phyloP scores from a whole-genome alignment of 2,113 vertebrate genomes.

The Sinocyclocheilus anophthalmus region DNA sequence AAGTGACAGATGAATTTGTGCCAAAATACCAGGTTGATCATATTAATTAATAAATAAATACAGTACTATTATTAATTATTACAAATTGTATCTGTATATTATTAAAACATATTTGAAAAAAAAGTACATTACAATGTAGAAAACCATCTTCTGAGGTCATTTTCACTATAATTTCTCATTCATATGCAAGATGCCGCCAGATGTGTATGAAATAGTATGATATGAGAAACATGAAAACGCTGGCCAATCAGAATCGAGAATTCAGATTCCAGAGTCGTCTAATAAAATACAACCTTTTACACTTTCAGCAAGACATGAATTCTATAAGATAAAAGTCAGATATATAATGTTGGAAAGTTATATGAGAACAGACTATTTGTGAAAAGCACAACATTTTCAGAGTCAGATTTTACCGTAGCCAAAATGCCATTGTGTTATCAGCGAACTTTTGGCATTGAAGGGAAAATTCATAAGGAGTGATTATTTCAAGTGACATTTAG shows the following conservation, averaged over 20 bases:
- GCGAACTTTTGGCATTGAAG: not conserved
- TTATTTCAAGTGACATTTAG: constrained; percentile 5
- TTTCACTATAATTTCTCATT: too few relatives aligned
- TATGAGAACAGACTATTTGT: not conserved
- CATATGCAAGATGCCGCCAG: too few relatives aligned
- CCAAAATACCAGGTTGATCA: too few relatives aligned
- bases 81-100: too few relatives aligned
- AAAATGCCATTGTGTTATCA: not conserved
- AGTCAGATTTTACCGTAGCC: not conserved
- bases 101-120: too few relatives aligned
- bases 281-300: not conserved
- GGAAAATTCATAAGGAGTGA: not conserved
- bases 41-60: too few relatives aligned
- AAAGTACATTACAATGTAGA: not conserved
- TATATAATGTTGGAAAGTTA: not conserved
- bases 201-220: too few relatives aligned
- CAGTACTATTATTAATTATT: too few relatives aligned
- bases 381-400: not conserved
- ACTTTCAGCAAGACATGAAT: not conserved
- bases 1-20: not conserved
- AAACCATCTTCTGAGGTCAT: not conserved
- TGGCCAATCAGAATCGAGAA: not conserved
- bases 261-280: not conserved
- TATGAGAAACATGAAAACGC: too few relatives aligned
- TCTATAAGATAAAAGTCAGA: too few relatives aligned